These are phyloP conservation scores for Mechanitis messenoides DNA, from an alignment of 2,888 invertebrate genomes.

Conservation along the genomic window DNA sequence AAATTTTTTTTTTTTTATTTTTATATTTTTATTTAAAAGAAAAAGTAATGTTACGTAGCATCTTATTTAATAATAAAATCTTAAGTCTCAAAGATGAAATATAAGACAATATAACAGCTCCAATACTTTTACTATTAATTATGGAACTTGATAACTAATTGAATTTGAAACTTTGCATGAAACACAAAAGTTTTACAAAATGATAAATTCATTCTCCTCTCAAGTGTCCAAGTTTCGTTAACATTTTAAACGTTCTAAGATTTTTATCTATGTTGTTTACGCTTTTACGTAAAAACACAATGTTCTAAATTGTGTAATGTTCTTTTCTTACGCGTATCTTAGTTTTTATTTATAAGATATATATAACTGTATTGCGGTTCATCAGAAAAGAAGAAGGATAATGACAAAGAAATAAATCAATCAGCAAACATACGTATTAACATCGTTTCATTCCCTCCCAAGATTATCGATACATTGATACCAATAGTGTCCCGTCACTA, in stretches of 20 bases:
- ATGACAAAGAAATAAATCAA: too few species aligned
- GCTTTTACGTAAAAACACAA: slow-evolving; percentile 6
- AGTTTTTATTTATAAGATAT: too few species aligned
- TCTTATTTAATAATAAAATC: not conserved
- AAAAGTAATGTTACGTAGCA: too few species aligned
- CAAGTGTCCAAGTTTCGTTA: slow-evolving; percentile 24
- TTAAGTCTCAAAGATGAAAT: not conserved
- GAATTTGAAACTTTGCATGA: slow-evolving; percentile 14
- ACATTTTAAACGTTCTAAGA: slow-evolving; percentile 21
- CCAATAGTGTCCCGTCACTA: slow-evolving; percentile 15
- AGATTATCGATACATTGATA: slow-evolving; percentile 12
- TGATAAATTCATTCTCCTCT: slow-evolving; percentile 29
- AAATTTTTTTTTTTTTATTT: too few species aligned
- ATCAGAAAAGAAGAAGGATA: too few species aligned
- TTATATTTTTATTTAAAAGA: too few species aligned
- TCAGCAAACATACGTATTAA: too few species aligned
- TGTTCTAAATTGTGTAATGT: not conserved
- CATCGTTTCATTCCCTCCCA: not conserved
- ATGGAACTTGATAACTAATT: slow-evolving; percentile 24
- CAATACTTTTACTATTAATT: slow-evolving; percentile 24
- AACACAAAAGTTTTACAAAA: slow-evolving; percentile 19
- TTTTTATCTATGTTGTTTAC: slow-evolving; percentile 10
- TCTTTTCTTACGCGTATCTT: too few species aligned
- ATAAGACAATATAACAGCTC: slow-evolving; percentile 8
- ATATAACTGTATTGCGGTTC: too few species aligned